Evolutionary conservation across 1,140 invertebrate species (phyloP).

Genomic region (Diabrotica undecimpunctata): DNA sequence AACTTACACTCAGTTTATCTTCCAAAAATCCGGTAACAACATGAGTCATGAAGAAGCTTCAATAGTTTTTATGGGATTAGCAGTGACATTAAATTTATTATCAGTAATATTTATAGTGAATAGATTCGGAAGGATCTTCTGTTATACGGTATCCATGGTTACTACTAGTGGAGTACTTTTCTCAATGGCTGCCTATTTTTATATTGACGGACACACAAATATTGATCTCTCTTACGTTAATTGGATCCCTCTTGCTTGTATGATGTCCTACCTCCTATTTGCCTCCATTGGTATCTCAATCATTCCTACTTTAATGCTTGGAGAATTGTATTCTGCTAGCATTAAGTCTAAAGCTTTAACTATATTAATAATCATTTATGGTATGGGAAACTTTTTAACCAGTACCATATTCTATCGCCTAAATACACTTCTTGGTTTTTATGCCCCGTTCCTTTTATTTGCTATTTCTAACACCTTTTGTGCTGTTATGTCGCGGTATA

Average conservation of each 20-base stretch:
- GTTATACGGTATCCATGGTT: constrained; percentile 27
- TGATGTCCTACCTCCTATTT: constrained; percentile 33
- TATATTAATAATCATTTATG: constrained; percentile 32
- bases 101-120: constrained; percentile 11
- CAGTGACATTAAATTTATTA: constrained; percentile 68
- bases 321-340: constrained; percentile 40
- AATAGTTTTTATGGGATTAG: constrained; percentile 41
- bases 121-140: constrained; percentile 25
- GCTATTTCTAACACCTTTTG: constrained; percentile 15
- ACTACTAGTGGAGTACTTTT: constrained; percentile 29
- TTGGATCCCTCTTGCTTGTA: constrained; percentile 38
- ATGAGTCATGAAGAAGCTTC: constrained; percentile 12
- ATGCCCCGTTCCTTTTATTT: constrained; percentile 79
- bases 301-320: constrained; percentile 36
- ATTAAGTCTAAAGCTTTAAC: constrained; percentile 39
- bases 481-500: constrained; percentile 11
- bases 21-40: constrained; percentile 25
- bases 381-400: constrained; percentile 38
- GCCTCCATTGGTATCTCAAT: constrained; percentile 33
- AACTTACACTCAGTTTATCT: constrained; percentile 32
- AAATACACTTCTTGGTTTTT: constrained; percentile 56
- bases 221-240: constrained; percentile 38
- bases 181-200: constrained; percentile 51
- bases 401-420: constrained; percentile 45
- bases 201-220: constrained; percentile 18